Conservation (phyloP, 2,888 invertebrate genomes). For the Leptogaster cylindrica region DNA sequence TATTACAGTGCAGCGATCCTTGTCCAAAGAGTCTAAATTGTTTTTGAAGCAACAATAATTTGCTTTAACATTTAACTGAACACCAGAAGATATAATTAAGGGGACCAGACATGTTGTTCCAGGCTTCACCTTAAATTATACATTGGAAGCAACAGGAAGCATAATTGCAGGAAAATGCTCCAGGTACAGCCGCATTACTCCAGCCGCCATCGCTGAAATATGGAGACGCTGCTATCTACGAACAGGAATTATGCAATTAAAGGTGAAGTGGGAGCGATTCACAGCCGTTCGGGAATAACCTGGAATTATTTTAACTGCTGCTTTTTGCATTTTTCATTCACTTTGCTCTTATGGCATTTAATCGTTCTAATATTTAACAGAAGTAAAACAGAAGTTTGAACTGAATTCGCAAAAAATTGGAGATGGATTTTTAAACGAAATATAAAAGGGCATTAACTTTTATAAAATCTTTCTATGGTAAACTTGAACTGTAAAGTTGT, state of each 20-base stretch:
- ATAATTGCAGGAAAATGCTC: neutral
- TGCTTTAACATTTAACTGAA: too few species aligned
- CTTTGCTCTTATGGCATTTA: constrained; percentile 3
- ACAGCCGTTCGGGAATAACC: constrained; percentile 27
- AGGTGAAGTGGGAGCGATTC: constrained; percentile 25
- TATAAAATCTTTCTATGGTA: too few species aligned
- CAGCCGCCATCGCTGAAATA: neutral
- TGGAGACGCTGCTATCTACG: constrained; percentile 2
- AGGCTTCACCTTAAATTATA: too few species aligned
- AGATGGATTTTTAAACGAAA: too few species aligned
- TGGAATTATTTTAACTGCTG: constrained; percentile 28
- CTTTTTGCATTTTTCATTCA: constrained; percentile 14
- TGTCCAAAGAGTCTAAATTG: too few species aligned
- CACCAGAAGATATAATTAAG: too few species aligned
- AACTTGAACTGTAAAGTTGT: too few species aligned
- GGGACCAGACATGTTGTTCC: too few species aligned
- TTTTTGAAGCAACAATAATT: too few species aligned
- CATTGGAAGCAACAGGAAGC: constrained; percentile 1
- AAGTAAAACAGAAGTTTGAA: constrained; percentile 3
- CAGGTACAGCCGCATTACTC: neutral
- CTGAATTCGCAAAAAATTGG: neutral
- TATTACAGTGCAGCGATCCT: too few species aligned
- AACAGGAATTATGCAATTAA: constrained; percentile 30
- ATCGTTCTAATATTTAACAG: constrained; percentile 15
- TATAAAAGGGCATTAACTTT: too few species aligned